Evolutionary conservation across 2,888 invertebrate genomes (phyloP), one percentile per base, ranked within the genome.

Genomic region (Periphyllus acericola): DNA sequence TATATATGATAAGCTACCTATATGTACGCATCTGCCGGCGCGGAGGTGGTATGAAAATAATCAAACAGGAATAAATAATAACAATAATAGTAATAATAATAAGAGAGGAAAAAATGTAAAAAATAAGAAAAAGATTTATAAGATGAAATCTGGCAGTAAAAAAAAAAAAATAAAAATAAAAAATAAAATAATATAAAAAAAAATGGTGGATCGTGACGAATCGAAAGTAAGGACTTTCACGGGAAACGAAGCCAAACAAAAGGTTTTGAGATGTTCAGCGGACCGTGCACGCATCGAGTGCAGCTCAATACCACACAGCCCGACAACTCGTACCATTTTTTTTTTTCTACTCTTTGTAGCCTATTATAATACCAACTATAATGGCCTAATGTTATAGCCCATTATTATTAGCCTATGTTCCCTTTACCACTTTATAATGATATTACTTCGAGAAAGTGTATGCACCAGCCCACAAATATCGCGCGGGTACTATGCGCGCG

Each of bases 221-320:
- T 90, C 88, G 86, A 89, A 89, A 89, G 89, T 89, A 90, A 90
- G 90, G 90, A 90, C 90, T 90, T 89, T 90, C 89, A 90, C 90
- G 89, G 90, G 89, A 89, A 90, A 89, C 89, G 89, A 87, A 89
- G 89, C 89, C 83, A 89, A 89, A 90, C 90, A 90, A 89, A 90
- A 89, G 89, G 81, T 87, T 87, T 86, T 72, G 87, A 87, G 87
- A 87, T 87, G 87, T 79, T 82, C 83, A 68, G 80, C 89, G 79
- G 89, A 87, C 87, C 87, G 87, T 87, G 87, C 87, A 87, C 74
- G 80, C 86, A 71, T 60, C 80, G 80, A 80, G 83, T 40, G 81
- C 75, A 60, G 79, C 79, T 87, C 87, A 87, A 87, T 87, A 87
- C 87, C 87, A 87, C 86, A 87, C 81, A 87, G 75, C 87, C 81